Percentiles rank a stretch among this genome's conserved stretches.
Conservation (phyloP, 2,797 vertebrate species). For the Arrhamphus sclerolepis region DNA sequence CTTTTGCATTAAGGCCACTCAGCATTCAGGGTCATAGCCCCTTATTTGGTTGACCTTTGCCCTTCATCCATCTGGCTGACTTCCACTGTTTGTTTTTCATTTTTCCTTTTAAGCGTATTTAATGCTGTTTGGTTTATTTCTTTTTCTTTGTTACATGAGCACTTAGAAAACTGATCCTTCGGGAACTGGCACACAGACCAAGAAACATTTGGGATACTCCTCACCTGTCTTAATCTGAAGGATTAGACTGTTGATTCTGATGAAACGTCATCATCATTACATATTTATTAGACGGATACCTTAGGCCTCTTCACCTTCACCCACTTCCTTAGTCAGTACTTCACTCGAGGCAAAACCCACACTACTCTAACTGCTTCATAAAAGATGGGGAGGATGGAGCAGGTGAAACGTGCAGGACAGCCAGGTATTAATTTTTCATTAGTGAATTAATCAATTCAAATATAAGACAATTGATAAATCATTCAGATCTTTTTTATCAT, state of each 20-base stretch:
- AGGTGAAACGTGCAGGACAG: slow-evolving; percentile 58
- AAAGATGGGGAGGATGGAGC: slow-evolving; percentile 60
- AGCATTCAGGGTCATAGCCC: slow-evolving; percentile 4
- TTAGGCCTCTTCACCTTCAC: slow-evolving; percentile 3
- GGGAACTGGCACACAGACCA: slow-evolving; percentile 9
- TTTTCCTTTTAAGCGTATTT: not conserved
- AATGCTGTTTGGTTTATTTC: not conserved
- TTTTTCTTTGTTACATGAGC: slow-evolving; percentile 2
- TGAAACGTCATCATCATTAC: slow-evolving; percentile 51
- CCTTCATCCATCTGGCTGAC: slow-evolving; percentile 19
- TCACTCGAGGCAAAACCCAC: slow-evolving; percentile 62
- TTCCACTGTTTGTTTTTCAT: slow-evolving; percentile 15
- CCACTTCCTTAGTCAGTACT: slow-evolving; percentile 39
- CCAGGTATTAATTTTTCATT: slow-evolving; percentile 90
- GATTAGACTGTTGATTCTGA: slow-evolving; percentile 43
- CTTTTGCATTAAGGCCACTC: slow-evolving; percentile 11
- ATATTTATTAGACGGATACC: slow-evolving; percentile 41
- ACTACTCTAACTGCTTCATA: slow-evolving; percentile 73
- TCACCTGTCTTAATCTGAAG: slow-evolving; percentile 12
- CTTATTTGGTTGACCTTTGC: slow-evolving; percentile 38
- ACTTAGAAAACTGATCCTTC: slow-evolving; percentile 11
- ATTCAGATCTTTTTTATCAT: slow-evolving; percentile 78
- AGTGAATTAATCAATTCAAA: slow-evolving; percentile 91
- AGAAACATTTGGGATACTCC: slow-evolving; percentile 18
- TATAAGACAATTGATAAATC: slow-evolving; percentile 94